Evolutionary conservation across 2,888 invertebrate species (phyloP).

Genomic region (Hydropsyche betteni): DNA sequence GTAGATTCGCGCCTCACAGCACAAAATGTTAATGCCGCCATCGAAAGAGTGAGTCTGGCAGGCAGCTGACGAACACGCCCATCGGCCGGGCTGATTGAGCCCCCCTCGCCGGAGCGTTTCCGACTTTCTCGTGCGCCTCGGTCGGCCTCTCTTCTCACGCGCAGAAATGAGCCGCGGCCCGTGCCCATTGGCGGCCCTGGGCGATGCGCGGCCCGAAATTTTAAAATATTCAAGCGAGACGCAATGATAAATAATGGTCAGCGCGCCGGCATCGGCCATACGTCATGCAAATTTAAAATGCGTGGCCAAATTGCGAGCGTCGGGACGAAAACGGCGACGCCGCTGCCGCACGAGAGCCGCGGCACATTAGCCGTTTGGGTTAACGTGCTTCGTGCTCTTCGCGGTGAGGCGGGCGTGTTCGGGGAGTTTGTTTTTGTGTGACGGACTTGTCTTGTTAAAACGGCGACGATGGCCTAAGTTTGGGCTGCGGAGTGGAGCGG

Average conservation of each 20-base stretch:
- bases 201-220: constrained; percentile 43
- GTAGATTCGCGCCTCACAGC: too few relatives aligned
- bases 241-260: constrained; percentile 41
- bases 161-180: constrained; percentile 47
- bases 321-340: neutral
- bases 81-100: constrained; percentile 45
- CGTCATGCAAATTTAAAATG: constrained; percentile 41
- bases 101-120: constrained; percentile 39
- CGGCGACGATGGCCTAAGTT: too few relatives aligned
- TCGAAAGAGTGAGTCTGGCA: constrained; percentile 20
- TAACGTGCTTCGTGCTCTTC: neutral
- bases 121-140: constrained; percentile 35
- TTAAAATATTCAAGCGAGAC: constrained; percentile 46
- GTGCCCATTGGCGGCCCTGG: constrained; percentile 47
- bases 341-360: neutral
- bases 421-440: too few relatives aligned
- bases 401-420: too few relatives aligned
- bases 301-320: constrained; percentile 35
- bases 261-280: constrained; percentile 30
- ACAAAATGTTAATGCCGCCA: neutral
- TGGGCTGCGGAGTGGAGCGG: too few relatives aligned
- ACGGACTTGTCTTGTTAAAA: too few relatives aligned
- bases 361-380: constrained; percentile 11
- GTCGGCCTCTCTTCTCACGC: constrained; percentile 43
- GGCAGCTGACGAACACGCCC: constrained; percentile 45